phyloP scores from a whole-genome alignment of 2,888 invertebrate species.

The Leistus spinibarbis region DNA sequence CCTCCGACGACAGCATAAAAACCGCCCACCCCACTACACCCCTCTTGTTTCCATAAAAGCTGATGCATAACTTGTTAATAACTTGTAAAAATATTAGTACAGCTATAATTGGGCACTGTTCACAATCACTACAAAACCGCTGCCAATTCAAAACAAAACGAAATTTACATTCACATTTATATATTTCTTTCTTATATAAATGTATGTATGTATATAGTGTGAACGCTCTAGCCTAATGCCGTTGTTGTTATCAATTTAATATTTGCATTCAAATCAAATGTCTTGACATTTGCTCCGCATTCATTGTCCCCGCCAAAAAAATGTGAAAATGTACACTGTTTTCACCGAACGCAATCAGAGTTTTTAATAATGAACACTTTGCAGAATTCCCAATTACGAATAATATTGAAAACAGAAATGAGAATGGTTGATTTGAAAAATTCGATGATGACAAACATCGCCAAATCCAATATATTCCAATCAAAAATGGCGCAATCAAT shows the following conservation, averaged over 20 bases:
- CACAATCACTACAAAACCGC: slow-evolving; percentile 12
- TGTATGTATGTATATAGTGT: no score
- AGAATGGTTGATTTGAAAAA: neutral
- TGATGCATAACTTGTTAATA: slow-evolving; percentile 43
- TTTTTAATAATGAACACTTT: no score
- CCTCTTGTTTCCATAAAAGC: neutral
- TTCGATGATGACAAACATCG: slow-evolving; percentile 7
- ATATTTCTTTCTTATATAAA: no score
- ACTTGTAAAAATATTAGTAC: slow-evolving; percentile 46
- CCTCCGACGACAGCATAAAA: slow-evolving; percentile 16
- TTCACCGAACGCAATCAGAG: no score
- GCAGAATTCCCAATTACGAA: neutral
- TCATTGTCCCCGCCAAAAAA: no score
- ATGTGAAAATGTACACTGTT: no score
- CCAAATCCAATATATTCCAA: slow-evolving; percentile 29
- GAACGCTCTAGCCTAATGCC: no score
- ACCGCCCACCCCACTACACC: neutral
- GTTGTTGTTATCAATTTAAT: no score
- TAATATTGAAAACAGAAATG: neutral
- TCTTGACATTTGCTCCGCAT: no score
- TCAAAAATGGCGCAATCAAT: slow-evolving; percentile 33
- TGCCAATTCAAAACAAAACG: neutral
- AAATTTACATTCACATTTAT: no score
- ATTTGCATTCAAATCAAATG: no score
- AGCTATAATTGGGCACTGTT: slow-evolving; percentile 39